Conservation (phyloP, 1,140 invertebrate species). For the Artemia franciscana region DNA sequence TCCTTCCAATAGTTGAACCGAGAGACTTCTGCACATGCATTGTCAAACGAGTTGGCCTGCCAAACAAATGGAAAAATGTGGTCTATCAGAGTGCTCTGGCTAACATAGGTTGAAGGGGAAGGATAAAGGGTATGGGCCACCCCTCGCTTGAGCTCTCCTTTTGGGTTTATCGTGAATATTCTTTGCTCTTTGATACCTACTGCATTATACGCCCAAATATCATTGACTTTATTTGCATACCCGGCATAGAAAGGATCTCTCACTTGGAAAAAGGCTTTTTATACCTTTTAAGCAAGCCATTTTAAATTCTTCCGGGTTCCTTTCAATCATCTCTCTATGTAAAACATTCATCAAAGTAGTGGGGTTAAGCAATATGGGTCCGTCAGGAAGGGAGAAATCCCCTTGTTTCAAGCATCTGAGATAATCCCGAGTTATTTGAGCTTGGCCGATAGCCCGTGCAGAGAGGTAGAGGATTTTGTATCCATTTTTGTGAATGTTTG, state of each 20-base stretch:
- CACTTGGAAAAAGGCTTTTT: slow-evolving; percentile 64
- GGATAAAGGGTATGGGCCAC: slow-evolving; percentile 27
- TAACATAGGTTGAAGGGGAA: slow-evolving; percentile 48
- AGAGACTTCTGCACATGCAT: slow-evolving; percentile 52
- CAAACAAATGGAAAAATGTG: slow-evolving; percentile 59
- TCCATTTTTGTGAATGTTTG: slow-evolving; percentile 89
- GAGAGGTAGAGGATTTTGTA: slow-evolving; percentile 84
- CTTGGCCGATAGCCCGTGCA: slow-evolving; percentile 71
- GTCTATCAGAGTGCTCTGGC: slow-evolving; percentile 77
- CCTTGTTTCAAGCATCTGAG: slow-evolving; percentile 78
- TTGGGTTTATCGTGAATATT: slow-evolving; percentile 96
- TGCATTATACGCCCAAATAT: slow-evolving; percentile 90
- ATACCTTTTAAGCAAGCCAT: slow-evolving; percentile 92
- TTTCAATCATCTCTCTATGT: slow-evolving; percentile 97
- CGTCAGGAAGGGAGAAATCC: slow-evolving; percentile 75
- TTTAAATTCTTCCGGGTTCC: slow-evolving; percentile 97
- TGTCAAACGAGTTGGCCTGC: slow-evolving; percentile 30
- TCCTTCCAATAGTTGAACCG: slow-evolving; percentile 77
- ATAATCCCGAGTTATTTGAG: slow-evolving; percentile 75
- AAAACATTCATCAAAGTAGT: slow-evolving; percentile 90
- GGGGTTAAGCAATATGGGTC: slow-evolving; percentile 85
- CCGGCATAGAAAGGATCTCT: slow-evolving; percentile 89
- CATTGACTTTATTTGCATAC: slow-evolving; percentile 92
- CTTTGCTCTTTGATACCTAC: slow-evolving; percentile 85
- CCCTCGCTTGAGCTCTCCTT: slow-evolving; percentile 71